Evolutionary conservation across 2,113 vertebrate genomes (phyloP).

Genomic region (Gymnobelideus leadbeateri): DNA sequence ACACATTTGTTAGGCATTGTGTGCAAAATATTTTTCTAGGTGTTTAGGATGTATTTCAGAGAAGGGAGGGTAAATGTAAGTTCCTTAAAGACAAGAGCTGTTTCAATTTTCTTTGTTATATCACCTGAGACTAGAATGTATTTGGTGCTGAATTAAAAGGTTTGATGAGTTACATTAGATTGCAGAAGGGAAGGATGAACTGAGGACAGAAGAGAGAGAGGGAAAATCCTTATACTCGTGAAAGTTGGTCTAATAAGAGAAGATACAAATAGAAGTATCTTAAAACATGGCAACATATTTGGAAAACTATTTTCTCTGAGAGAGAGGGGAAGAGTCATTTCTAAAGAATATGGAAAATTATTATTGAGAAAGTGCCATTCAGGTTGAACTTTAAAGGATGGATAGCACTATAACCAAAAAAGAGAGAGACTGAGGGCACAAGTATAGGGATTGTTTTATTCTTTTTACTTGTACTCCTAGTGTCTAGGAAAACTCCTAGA

Average conservation of each 20-base stretch:
- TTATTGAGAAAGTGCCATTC: not conserved
- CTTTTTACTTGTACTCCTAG: not conserved
- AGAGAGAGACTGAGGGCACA: not conserved
- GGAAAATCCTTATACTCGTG: not conserved
- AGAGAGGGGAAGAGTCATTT: not conserved
- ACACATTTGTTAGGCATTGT: not conserved
- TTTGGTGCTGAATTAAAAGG: not conserved
- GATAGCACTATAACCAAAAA: not conserved
- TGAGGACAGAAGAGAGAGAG: not conserved
- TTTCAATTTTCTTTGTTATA: not conserved
- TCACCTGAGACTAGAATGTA: not conserved
- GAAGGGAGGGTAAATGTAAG: not conserved
- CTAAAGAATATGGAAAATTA: not conserved
- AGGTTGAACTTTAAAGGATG: not conserved
- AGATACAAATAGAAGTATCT: not conserved
- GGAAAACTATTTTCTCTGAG: not conserved
- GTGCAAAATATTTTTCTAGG: not conserved
- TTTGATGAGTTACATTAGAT: not conserved
- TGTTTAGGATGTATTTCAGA: not conserved
- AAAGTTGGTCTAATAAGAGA: not conserved
- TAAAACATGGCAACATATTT: not conserved
- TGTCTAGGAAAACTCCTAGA: not conserved
- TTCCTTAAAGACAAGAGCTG: not conserved
- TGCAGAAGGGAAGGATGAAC: not conserved
- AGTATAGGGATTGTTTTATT: not conserved